A percentile compares a stretch with the other conserved stretches of the same genome.
These are phyloP conservation scores for Drosophila helvetica DNA, from an alignment of 2,888 invertebrate species.

Conservation along the genomic window DNA sequence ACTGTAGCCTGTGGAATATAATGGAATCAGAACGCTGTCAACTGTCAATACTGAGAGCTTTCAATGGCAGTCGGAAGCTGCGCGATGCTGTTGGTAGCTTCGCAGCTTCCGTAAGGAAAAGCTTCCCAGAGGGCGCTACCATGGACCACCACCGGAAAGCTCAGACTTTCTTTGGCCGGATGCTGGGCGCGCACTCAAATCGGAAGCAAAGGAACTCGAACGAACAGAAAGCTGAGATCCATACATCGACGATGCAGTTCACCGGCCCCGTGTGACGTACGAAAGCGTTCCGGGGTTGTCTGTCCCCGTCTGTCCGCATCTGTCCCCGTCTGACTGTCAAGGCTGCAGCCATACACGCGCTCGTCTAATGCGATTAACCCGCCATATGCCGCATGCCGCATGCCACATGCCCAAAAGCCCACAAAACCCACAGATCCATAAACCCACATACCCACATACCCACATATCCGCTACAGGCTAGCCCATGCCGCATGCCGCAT, in stretches of 20 bases:
- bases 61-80: conserved; percentile 63
- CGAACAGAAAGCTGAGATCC: not conserved
- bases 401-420: not conserved
- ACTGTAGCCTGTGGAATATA: conserved; percentile 13
- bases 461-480: not conserved
- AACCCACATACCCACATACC: not conserved
- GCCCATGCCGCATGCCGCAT: not conserved
- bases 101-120: conserved; percentile 55
- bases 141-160: conserved; percentile 24
- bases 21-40: conserved; percentile 28
- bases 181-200: conserved; percentile 42
- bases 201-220: not conserved
- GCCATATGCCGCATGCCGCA: conserved; percentile 8
- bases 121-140: conserved; percentile 2
- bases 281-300: conserved; percentile 6
- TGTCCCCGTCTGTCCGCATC: not conserved
- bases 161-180: conserved; percentile 12
- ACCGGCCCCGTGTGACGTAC: not conserved
- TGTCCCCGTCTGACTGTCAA: conserved; percentile 25
- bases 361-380: conserved; percentile 15
- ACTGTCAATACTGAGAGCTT: conserved; percentile 41
- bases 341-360: conserved; percentile 13
- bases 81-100: conserved; percentile 4
- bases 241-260: not conserved
- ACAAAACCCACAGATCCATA: not conserved